These are phyloP conservation scores for Magallana angulata DNA, from an alignment of 1,140 invertebrate genomes.

Conservation along the genomic window DNA sequence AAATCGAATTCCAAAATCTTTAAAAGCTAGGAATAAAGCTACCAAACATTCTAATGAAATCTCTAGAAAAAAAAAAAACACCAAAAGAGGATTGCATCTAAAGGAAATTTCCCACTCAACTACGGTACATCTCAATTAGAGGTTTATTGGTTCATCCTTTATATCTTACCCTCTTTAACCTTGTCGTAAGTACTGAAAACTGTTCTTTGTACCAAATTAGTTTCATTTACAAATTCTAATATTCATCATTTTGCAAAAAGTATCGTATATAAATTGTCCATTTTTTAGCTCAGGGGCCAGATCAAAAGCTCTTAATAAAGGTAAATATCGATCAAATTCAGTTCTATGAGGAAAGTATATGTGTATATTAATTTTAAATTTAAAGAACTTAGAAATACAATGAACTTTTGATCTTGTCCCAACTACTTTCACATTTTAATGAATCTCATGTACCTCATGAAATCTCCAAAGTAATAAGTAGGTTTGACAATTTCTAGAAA, in stretches of 20 bases:
- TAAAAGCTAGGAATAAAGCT: background rate
- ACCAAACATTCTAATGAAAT: too few species aligned
- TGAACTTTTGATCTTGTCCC: too few species aligned
- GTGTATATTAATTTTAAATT: too few species aligned
- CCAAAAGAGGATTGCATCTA: slow-evolving; percentile 6
- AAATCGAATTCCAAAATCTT: background rate
- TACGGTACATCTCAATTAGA: background rate
- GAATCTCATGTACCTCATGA: slow-evolving; percentile 76
- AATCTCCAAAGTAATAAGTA: slow-evolving; percentile 75
- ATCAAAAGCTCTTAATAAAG: too few species aligned
- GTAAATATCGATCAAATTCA: too few species aligned
- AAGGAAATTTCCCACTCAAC: background rate
- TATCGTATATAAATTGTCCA: too few species aligned
- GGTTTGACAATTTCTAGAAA: slow-evolving; percentile 65
- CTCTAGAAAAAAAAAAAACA: background rate
- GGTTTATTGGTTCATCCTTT: background rate
- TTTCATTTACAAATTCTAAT: too few species aligned
- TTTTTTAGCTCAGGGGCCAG: too few species aligned
- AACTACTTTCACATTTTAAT: too few species aligned
- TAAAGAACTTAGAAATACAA: too few species aligned
- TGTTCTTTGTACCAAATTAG: background rate
- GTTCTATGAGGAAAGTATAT: too few species aligned
- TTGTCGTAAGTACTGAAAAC: background rate
- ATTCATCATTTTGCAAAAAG: too few species aligned
- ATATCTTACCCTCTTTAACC: background rate